Conservation (phyloP, 2,113 vertebrate genomes). For the Ia io region DNA sequence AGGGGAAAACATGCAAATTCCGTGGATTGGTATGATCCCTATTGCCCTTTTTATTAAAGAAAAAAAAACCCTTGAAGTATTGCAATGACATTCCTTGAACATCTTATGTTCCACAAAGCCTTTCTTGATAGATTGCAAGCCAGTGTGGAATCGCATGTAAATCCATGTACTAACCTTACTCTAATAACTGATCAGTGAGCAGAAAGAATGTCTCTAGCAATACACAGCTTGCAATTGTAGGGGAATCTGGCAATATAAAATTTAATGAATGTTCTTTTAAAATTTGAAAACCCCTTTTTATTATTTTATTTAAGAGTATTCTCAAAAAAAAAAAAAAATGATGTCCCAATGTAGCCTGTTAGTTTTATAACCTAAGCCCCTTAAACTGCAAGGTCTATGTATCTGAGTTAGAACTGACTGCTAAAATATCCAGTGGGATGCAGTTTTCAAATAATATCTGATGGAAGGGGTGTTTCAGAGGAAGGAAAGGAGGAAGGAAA, state of each 20-base stretch:
- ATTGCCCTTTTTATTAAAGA: constrained; percentile 71
- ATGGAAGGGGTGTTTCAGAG: neutral
- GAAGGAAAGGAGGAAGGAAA: neutral
- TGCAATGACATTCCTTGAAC: constrained; percentile 61
- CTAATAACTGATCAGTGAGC: constrained; percentile 6
- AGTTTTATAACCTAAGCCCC: neutral
- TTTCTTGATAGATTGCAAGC: constrained; percentile 26
- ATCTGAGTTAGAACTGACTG: neutral
- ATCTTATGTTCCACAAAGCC: constrained; percentile 43
- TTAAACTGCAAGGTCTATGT: neutral
- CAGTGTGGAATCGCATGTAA: neutral
- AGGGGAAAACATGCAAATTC: constrained; percentile 72
- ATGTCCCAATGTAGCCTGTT: neutral
- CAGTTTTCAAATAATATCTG: neutral
- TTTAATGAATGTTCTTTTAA: neutral
- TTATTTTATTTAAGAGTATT: neutral
- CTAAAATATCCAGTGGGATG: neutral
- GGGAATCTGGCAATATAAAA: neutral
- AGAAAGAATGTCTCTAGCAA: neutral
- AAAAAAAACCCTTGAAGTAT: constrained; percentile 60
- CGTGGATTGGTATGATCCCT: constrained; percentile 64
- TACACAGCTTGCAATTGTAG: neutral
- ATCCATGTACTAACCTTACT: neutral
- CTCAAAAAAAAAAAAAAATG: neutral
- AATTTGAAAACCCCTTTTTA: neutral